Evolutionary conservation across 2,797 vertebrate species (phyloP), one percentile per base, ranked within the genome.

Genomic region (Chaenodraco wilsoni): DNA sequence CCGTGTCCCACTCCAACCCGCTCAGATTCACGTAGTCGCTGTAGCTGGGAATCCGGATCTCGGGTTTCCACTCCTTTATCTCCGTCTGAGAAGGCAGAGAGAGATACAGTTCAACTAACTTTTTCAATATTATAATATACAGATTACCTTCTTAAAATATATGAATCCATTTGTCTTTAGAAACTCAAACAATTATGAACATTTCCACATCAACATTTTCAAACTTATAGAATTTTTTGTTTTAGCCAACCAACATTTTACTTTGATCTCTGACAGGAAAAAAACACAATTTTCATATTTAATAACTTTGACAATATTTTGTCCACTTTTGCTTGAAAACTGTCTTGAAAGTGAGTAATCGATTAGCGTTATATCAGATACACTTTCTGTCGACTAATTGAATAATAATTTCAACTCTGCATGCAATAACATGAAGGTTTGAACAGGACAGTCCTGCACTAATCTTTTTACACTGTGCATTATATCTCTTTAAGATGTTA

Each of bases 1-100:
- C 97, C 0, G 96, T 97, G 54, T 99, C 96, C 97, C 98, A 99
- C 11, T 98, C 96, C 84, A 99, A 88, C 1, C 94, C 90, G 0
- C 90, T 96, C 45, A 99, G 96, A 80, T 96, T 86, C 21, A 96
- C 88, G 1, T 97, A 92, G 65, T 97, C 96, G 0, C 96, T 98
- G 87, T 74, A 86, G 0, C 94, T 96, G 0, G 97, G 95, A 62
- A 97, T 81, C 21, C 94, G 90, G 89, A 98, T 95, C 89, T 99
- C 97, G 0, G 95, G 96, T 86, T 97, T 98, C 97, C 97, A 99
- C 2, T 96, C 95, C 0, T 92, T 60, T 0, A 94, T 92, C 7
- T 96, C 93, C 63, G 94, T 95, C 97, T 98, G 86, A 43, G 27
- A 64, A 77, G 23, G 75, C 0, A 62, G 12, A 73, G 2, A n/a